Base-by-base conservation (phyloP, 2,113 vertebrate species). In the Myodes glareolus region DNA sequence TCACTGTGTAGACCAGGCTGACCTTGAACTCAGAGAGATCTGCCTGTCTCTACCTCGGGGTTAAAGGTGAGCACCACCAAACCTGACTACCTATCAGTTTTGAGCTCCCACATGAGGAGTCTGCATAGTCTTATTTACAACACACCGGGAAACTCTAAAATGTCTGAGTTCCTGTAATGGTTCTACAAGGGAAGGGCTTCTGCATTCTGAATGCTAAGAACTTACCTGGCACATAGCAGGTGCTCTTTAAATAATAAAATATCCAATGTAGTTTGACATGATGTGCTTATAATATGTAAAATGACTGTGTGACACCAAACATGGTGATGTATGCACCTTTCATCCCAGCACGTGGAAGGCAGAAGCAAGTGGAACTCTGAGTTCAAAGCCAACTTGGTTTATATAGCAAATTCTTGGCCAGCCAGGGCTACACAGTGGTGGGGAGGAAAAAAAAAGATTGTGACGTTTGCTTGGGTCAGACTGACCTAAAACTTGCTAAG, bases 141-240 rank as follows among this genome's bases (percentile, higher is more conserved):
- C 29, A 85, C 21, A 55, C n/a, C 75, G 42, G 76, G 61, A 91
- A 95, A 89, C 88, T 90, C 47, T 65, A 72, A 94, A 39, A 85
- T 14, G 13, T 75, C 7, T 3, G 21, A 36, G 86, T 68, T 67
- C 31, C 76, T 50, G 14, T 27, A 45, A 75, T 61, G 17, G 27
- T 84, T n/a, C 92, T 3, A 27, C 6, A 45, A 17, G n/a, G 52
- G 50, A 88, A 73, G 68, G 11, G 12, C 58, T 23, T 78, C 86
- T 92, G 70, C 19, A 68, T 12, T 39, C 25, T 55, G 13, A 16
- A 13, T 89, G 90, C 72, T 89, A 68, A 70, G 68, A 47, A 68
- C 36, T 55, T 36, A 36, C 81, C 55, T 68, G 33, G 13, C 39
- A 73, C 21, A 27, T 45, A 90, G 39, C 47, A 91, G 21, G n/a